Conservation (phyloP, 1,140 invertebrate species). For the Ericerus pela region DNA sequence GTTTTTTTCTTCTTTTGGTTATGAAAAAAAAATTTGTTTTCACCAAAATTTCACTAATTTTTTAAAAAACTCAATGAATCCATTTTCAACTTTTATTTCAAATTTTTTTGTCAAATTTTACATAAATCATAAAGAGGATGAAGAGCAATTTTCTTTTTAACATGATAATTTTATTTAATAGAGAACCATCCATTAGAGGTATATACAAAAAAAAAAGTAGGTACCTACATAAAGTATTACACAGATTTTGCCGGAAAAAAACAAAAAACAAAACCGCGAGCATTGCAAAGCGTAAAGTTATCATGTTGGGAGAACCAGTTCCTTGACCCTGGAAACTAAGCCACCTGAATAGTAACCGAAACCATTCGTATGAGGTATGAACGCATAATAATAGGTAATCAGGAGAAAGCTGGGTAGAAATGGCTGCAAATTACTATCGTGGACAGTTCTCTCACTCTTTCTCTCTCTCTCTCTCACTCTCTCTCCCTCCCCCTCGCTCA, state of each 20-base stretch:
- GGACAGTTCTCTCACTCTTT: background rate
- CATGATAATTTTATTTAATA: too few relatives aligned
- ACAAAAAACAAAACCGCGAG: background rate
- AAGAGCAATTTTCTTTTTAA: too few relatives aligned
- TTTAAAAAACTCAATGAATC: too few relatives aligned
- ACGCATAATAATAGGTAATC: conserved; percentile 12
- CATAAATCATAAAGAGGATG: too few relatives aligned
- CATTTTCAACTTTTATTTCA: too few relatives aligned
- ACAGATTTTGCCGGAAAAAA: too few relatives aligned
- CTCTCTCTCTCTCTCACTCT: background rate
- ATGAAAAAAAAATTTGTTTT: too few relatives aligned
- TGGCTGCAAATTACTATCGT: conserved; percentile 5
- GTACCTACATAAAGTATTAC: too few relatives aligned
- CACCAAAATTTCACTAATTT: too few relatives aligned
- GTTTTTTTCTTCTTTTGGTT: too few relatives aligned
- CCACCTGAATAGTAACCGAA: conserved; percentile 9
- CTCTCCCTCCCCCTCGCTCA: background rate
- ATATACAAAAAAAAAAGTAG: conserved; percentile 3
- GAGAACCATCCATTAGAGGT: too few relatives aligned
- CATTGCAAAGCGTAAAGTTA: conserved; percentile 5
- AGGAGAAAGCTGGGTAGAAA: conserved; percentile 4
- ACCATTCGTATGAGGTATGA: conserved; percentile 4
- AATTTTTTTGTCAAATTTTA: too few relatives aligned
- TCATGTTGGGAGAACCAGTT: background rate
- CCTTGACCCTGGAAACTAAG: conserved; percentile 11